Evolutionary conservation across 2,797 vertebrate genomes (phyloP).

Genomic region (Macropus fuliginosus): DNA sequence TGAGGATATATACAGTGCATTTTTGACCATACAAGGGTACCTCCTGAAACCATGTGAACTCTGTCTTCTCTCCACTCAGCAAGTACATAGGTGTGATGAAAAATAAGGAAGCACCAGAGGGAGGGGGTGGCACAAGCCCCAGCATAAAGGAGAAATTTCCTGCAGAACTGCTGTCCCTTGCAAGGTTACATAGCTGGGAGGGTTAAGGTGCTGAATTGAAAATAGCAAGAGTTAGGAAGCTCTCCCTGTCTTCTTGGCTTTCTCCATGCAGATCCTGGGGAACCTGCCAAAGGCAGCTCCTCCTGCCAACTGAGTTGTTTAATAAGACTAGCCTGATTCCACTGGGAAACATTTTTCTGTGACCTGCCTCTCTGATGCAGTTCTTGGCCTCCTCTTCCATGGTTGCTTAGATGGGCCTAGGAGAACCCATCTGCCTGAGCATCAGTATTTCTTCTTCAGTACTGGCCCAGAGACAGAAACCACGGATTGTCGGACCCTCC

Average conservation of each 20-base stretch:
- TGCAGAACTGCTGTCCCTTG: neutral
- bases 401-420: neutral
- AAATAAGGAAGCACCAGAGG: neutral
- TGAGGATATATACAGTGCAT: neutral
- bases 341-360: neutral
- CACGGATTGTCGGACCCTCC: neutral
- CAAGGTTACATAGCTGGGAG: neutral
- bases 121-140: neutral
- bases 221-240: neutral
- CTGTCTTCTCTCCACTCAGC: neutral
- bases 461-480: neutral
- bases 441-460: neutral
- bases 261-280: neutral
- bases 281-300: neutral
- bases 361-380: neutral
- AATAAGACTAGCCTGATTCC: neutral
- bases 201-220: neutral
- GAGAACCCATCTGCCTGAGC: neutral
- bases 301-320: neutral
- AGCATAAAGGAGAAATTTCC: neutral
- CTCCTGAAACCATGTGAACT: neutral
- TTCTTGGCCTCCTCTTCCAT: neutral
- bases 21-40: slow-evolving; percentile 17
- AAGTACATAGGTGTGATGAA: neutral
- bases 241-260: slow-evolving; percentile 8